Evolutionary conservation across 2,888 invertebrate genomes (phyloP).

Genomic region (Ophioninae sp.): DNA sequence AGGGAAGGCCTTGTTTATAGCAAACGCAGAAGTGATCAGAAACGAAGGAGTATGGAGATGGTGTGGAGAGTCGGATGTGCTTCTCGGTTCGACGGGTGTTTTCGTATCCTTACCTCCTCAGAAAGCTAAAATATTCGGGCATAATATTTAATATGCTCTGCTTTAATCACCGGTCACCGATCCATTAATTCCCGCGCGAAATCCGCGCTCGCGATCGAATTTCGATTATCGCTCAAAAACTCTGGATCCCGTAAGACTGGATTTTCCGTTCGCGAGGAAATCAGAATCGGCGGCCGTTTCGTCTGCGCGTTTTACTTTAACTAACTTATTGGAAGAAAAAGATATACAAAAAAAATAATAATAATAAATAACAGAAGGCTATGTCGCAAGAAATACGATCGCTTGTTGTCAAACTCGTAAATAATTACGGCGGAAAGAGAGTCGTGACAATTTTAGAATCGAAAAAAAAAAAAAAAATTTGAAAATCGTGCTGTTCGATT

Average conservation of each 20-base stretch:
- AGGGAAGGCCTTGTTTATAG: conserved; percentile 65
- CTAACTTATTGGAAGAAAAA: conserved; percentile 73
- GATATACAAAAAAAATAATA: too few species aligned
- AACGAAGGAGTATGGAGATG: conserved; percentile 66
- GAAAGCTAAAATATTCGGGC: conserved; percentile 81
- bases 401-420: conserved; percentile 41
- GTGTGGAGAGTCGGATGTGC: conserved; percentile 75
- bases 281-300: conserved; percentile 64
- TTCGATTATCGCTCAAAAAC: not conserved
- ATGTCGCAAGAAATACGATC: conserved; percentile 47
- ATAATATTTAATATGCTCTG: conserved; percentile 79
- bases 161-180: conserved; percentile 64
- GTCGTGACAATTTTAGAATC: conserved; percentile 38
- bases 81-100: conserved; percentile 77
- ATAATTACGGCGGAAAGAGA: conserved; percentile 50
- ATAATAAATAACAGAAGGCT: not conserved
- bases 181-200: conserved; percentile 40
- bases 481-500: not conserved
- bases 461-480: conserved; percentile 22
- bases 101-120: conserved; percentile 81
- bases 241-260: not conserved
- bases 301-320: conserved; percentile 70
- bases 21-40: conserved; percentile 64
- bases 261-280: conserved; percentile 30
- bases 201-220: not conserved